A percentile compares a stretch with the other conserved stretches of the same genome.
phyloP scores from a whole-genome alignment of 2,113 vertebrate species.

The Climacteris rufus region DNA sequence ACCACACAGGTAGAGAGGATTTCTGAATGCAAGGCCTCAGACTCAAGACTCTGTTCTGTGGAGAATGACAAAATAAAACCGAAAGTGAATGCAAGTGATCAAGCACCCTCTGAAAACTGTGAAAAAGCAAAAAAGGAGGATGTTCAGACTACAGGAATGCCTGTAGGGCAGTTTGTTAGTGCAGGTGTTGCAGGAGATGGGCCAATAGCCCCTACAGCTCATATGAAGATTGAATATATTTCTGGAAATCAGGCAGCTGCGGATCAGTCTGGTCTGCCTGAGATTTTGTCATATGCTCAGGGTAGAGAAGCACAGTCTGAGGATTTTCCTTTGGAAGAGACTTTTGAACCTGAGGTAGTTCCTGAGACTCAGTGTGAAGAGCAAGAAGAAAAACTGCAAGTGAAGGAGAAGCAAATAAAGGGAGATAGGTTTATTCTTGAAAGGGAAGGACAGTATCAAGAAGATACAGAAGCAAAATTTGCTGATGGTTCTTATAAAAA shows the following conservation, averaged over 20 bases:
- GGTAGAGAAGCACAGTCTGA: conserved; percentile 48
- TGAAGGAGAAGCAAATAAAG: conserved; percentile 10
- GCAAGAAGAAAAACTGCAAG: not conserved
- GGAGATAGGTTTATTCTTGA: conserved; percentile 38
- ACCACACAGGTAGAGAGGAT: conserved; percentile 75
- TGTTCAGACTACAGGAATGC: not conserved
- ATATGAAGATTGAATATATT: not conserved
- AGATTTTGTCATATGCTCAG: conserved; percentile 12
- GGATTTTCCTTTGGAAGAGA: conserved; percentile 38
- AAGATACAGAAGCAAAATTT: conserved; percentile 51
- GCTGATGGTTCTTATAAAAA: conserved; percentile 33
- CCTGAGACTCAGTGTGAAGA: conserved; percentile 71
- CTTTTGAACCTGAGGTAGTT: conserved; percentile 57
- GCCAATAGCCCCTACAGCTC: not conserved
- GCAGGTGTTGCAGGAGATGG: conserved; percentile 10
- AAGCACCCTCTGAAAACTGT: not conserved
- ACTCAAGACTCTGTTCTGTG: not conserved
- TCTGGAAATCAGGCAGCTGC: conserved; percentile 58
- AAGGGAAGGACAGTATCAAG: conserved; percentile 17
- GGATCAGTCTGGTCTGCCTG: conserved; percentile 37
- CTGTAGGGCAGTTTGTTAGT: not conserved
- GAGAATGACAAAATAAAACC: not conserved
- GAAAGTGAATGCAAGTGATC: not conserved
- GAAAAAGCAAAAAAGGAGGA: not conserved
- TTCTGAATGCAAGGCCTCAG: not conserved